phyloP scores from a whole-genome alignment of 2,797 vertebrate species.

The Sciurus carolinensis region DNA sequence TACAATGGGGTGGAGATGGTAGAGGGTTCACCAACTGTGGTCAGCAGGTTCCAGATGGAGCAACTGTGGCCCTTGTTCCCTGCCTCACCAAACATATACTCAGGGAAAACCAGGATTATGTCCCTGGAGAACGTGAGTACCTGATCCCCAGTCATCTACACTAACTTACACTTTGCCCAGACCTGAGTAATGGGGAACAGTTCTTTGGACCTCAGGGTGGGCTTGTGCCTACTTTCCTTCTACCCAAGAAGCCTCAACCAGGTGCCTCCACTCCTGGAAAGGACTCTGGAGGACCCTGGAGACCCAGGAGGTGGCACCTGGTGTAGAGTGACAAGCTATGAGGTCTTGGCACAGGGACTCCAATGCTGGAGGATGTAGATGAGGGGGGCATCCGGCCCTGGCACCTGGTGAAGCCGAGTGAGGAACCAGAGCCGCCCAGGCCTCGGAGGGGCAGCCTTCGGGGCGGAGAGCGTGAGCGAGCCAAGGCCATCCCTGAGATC shows the following conservation, averaged over 20 bases:
- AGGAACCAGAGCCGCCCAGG: slow-evolving; percentile 97
- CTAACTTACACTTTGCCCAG: background rate
- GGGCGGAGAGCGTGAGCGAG: slow-evolving; percentile 93
- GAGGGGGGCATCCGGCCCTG: slow-evolving; percentile 97
- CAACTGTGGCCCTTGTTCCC: slow-evolving; percentile 96
- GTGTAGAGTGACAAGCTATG: background rate
- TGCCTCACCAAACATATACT: slow-evolving; percentile 97
- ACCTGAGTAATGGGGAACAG: background rate
- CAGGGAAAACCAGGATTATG: slow-evolving; percentile 97
- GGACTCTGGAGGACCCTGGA: background rate
- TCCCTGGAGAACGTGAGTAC: slow-evolving; percentile 97
- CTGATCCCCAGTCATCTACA: background rate
- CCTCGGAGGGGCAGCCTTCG: slow-evolving; percentile 96
- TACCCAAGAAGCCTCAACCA: background rate
- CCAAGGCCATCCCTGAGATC: slow-evolving; percentile 98
- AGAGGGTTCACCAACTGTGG: slow-evolving; percentile 60
- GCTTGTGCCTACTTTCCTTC: background rate
- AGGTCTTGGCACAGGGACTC: slow-evolving; percentile 92
- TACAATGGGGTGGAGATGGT: background rate
- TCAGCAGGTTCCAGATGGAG: slow-evolving; percentile 95
- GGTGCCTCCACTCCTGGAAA: background rate
- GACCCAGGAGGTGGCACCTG: background rate
- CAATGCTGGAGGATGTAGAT: slow-evolving; percentile 98
- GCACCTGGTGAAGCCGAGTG: slow-evolving; percentile 98
- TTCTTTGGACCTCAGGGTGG: background rate